Base-by-base conservation (phyloP, 2,797 vertebrate species). In the Sebastes nivosus region DNA sequence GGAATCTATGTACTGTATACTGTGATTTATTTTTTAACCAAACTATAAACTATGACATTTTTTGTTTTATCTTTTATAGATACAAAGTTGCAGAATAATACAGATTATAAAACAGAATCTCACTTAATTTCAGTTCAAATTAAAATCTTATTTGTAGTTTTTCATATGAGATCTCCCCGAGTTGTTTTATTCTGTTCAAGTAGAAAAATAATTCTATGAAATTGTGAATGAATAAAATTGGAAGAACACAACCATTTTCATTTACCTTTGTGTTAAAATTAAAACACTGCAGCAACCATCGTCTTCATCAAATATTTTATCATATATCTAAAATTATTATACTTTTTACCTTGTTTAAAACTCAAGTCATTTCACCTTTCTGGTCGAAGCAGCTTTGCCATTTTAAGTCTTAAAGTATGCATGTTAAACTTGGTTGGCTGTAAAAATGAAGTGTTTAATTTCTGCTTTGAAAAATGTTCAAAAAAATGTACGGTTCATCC, bases 1-100 rank as follows among this genome's bases (percentile, higher is more conserved):
- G 96, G 96, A 95, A 95, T 96, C 94, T 96, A 96, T 97, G 96
- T 97, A 97, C 95, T 96, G 95, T 97, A 97, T 95, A 96, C 95
- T 97, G 95, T 97, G 93, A 96, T 97, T 97, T 87, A 83, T 72
- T 75, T 77, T 79, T 97, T 92, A 97, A 95, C 95, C 90, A 96
- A 96, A 96, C 92, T 88, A 93, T 95, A 93, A 95, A 94, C 90
- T 90, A 91, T 93, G 89, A 90, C 30, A 82, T 67, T 42, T 60
- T 73, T 71, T 73, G 59, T 84, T 86, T 89, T 84, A 68, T 83
- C 46, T 90, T 89, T 86, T 87, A 76, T 90, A 91, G 88, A 91
- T 79, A 72, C 70, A 66, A 77, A 84, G 22, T 22, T 86, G 68
- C 80, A 87, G 79, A 87, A 84, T 86, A 67, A 82, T 84, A 82